Evolutionary conservation across 1,140 invertebrate genomes (phyloP).

Genomic region (Drosophila quadrilineata): DNA sequence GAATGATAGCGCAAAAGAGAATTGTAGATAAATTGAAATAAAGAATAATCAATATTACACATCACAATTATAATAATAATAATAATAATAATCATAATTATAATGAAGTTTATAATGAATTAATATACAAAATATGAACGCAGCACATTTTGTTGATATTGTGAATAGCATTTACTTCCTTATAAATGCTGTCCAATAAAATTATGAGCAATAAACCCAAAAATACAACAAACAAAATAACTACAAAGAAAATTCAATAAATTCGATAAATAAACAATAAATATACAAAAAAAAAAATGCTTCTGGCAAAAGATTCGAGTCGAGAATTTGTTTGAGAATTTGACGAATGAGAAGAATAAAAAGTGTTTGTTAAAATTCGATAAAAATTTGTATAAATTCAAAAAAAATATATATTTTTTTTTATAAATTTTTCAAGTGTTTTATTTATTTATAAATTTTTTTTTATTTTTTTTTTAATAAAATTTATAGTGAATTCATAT

Average conservation of each 20-base stretch:
- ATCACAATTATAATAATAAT: background rate
- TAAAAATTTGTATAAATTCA: background rate
- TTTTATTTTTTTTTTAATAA: too few species aligned
- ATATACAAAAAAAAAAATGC: background rate
- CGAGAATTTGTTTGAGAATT: background rate
- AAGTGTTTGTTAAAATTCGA: background rate
- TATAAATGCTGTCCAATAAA: conserved; percentile 17
- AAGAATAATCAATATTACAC: background rate
- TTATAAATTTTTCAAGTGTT: background rate
- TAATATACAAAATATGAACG: background rate
- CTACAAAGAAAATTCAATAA: conserved; percentile 6
- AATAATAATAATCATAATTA: background rate
- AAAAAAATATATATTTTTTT: background rate
- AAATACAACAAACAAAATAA: conserved; percentile 2
- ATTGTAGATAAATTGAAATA: background rate
- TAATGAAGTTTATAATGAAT: background rate
- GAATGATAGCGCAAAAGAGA: conserved; percentile 15
- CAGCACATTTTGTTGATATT: conserved; percentile 20
- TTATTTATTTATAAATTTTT: too few species aligned
- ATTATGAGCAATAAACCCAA: conserved; percentile 7
- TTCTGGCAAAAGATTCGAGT: background rate
- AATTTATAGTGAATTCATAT: too few species aligned
- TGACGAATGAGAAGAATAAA: background rate
- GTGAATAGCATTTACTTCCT: conserved; percentile 26
- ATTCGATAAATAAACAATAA: conserved; percentile 13